Evolutionary conservation across 2,888 invertebrate species (phyloP), one percentile per base, ranked within the genome.

Genomic region (Eupelmus urozonus): DNA sequence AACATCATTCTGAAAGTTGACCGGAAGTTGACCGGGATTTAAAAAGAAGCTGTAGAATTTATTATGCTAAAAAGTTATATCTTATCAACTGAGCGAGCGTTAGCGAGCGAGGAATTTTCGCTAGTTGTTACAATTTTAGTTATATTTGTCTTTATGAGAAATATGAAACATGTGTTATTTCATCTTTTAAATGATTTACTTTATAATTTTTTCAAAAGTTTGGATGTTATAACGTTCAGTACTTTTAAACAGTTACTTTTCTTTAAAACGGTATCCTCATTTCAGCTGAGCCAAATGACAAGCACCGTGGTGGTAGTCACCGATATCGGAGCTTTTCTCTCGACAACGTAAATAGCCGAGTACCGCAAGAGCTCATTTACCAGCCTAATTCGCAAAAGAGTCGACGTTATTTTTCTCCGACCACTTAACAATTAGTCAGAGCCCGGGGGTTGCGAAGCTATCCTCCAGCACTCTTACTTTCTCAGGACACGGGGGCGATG

Each of bases 381-480:
- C 63, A 49, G 11, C 23, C 23, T 49, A 40, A 55, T 55, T 53
- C 20, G 23, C 29, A 27, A 23, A 55, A 34, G 45, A 53, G n/a
- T 34, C 42, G 9, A 23, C 9, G 29, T 49, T 71, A 71, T 51
- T 71, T 71, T 71, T 60, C 34, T 60, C 34, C 49, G 34, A 60
- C 29, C 49, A 51, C 51, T 71, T 60, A 60, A 25, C 71, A 60
- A 71, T 60, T 49, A 71, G 71, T 71, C 51, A 71, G 45, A 0
- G 45, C 45, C 45, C 16, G 13, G 16, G 13, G 13, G 13, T n/a
- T 11, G 27, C 9, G 18, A 7, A 16, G 27, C 29, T 20, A 13
- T 13, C 25, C 27, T 11, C 16, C 53, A 34, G 11, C 53, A 53
- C 62, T 62, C 62, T 72, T 63, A 63, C 72, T 63, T 62, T 62